phyloP scores from a whole-genome alignment of 2,797 vertebrate species.

The Arrhamphus sclerolepis region DNA sequence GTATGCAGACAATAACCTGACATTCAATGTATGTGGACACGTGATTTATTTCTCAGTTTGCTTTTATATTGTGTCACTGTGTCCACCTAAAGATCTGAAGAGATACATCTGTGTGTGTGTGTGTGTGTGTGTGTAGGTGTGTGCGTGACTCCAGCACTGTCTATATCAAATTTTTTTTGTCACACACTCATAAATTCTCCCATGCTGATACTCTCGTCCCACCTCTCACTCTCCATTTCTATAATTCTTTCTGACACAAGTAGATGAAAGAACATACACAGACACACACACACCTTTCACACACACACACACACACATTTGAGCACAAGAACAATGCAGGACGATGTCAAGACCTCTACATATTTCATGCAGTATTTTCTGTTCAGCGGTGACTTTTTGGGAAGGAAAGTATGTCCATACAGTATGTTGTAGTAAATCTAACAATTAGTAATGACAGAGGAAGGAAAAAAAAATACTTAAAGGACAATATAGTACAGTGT shows the following conservation, averaged over 20 bases:
- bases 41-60: background rate
- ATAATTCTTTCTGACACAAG: slow-evolving; percentile 40
- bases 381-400: too few relatives aligned
- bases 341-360: background rate
- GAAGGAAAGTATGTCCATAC: background rate
- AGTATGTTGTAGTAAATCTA: background rate
- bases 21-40: too few relatives aligned
- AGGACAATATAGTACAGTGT: too few relatives aligned
- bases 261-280: slow-evolving; percentile 18
- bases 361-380: too few relatives aligned
- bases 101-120: too few relatives aligned
- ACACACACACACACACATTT: slow-evolving; percentile 3
- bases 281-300: slow-evolving; percentile 2
- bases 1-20: background rate
- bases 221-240: slow-evolving; percentile 40
- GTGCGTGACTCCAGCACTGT: slow-evolving; percentile 35
- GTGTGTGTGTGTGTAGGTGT: background rate
- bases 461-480: too few relatives aligned
- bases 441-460: too few relatives aligned
- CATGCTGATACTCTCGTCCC: slow-evolving; percentile 39
- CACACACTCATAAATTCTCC: slow-evolving; percentile 64
- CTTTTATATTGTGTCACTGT: slow-evolving; percentile 12
- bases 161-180: slow-evolving; percentile 66
- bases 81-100: background rate
- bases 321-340: background rate